Conservation (phyloP, 2,113 vertebrate species). For the Scolopax mira region DNA sequence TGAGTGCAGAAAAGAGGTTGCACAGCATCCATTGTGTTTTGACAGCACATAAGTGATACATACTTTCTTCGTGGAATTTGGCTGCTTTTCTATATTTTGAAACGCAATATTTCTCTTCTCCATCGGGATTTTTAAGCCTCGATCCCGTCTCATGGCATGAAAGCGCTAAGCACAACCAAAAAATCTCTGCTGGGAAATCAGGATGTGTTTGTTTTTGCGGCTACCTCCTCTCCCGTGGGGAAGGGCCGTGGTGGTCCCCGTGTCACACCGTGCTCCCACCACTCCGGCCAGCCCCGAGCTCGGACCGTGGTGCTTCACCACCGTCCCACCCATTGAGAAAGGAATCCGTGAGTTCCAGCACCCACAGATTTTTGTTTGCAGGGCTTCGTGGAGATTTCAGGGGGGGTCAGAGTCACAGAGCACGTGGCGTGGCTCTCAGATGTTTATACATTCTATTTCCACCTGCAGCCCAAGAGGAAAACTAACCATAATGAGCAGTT, state of each 20-base stretch:
- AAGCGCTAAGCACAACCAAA: background rate
- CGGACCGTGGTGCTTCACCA: fast-evolving
- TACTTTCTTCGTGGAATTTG: background rate
- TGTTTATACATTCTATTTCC: background rate
- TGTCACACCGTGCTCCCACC: background rate
- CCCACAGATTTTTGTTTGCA: background rate
- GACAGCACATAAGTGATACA: slow-evolving; percentile 5
- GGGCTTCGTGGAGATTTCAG: background rate
- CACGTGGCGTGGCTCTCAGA: background rate
- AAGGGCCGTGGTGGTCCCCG: fast-evolving
- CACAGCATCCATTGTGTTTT: background rate
- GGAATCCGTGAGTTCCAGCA: background rate
- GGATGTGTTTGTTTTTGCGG: background rate
- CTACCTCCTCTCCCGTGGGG: fast-evolving
- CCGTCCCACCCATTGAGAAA: fast-evolving
- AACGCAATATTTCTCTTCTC: background rate
- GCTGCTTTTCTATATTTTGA: background rate
- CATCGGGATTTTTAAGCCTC: background rate
- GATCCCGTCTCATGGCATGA: background rate
- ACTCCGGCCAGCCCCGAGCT: background rate
- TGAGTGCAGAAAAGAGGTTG: background rate
- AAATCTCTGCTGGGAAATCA: background rate
- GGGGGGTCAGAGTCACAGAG: fast-evolving
- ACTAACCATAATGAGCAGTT: background rate
- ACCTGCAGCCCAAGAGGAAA: background rate